phyloP scores from a whole-genome alignment of 2,888 invertebrate species.

The Neoaliturus tenellus region DNA sequence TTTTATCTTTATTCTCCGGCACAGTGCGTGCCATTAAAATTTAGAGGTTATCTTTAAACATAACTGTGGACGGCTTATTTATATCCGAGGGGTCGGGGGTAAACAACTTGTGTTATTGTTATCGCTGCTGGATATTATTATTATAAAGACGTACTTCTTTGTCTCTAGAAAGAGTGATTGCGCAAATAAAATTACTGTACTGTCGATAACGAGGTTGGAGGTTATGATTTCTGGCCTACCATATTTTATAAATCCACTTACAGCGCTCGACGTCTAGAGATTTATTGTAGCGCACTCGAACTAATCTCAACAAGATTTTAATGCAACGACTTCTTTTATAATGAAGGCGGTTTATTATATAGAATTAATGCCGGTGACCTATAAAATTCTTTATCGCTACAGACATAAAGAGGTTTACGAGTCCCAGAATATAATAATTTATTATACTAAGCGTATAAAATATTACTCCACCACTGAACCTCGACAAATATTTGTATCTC shows the following conservation, averaged over 20 bases:
- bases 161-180: slow-evolving; percentile 15
- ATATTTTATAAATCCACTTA: background rate
- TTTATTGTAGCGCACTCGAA: background rate
- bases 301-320: background rate
- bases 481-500: background rate
- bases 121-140: slow-evolving; percentile 22
- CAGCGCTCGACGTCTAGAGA: background rate
- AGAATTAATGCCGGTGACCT: background rate
- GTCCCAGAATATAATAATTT: slow-evolving; percentile 9
- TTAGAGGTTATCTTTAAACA: slow-evolving; percentile 48
- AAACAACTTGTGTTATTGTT: slow-evolving; percentile 39
- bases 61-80: background rate
- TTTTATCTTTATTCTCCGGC: slow-evolving; percentile 46
- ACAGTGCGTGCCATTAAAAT: slow-evolving; percentile 41
- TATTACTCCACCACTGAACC: background rate
- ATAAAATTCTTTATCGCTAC: background rate
- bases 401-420: background rate
- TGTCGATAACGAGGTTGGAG: background rate
- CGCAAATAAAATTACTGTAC: slow-evolving; percentile 24
- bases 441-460: background rate
- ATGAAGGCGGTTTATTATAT: background rate
- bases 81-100: slow-evolving; percentile 5
- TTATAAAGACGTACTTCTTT: slow-evolving; percentile 11
- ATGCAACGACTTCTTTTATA: background rate
- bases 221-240: slow-evolving; percentile 10